Evolutionary conservation across 2,888 invertebrate genomes (phyloP), one percentile per base, ranked within the genome.

Genomic region (Trachelus troglodyta): DNA sequence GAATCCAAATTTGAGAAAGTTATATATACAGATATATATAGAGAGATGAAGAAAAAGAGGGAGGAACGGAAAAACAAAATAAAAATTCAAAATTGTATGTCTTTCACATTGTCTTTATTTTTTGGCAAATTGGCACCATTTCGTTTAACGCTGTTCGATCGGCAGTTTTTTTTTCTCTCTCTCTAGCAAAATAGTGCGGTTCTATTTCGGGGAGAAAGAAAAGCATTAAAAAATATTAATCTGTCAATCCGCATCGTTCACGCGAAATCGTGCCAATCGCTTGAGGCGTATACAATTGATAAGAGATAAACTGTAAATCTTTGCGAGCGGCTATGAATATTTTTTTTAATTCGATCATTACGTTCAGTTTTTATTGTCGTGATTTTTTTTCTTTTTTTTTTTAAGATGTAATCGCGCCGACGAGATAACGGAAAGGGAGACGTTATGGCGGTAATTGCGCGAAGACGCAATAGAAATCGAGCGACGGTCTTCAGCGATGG

Each of bases 141-240:
- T 69, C 69, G 74, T 56, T 56, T 56, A 76, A 75, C 74, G 73
- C 68, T 73, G 73, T 35, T 74, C 35, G 23, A 69, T 56, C 56
- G 69, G 71, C 40, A 68, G 76, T 81, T 75, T 77, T 3, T 35
- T 81, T 81, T 83, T 82, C 82, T 56, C 9, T 56, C 56, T 56
- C 56, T 56, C 56, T 9, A 81, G 81, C 80, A 84, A 85, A 84
- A 85, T 84, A 82, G 84, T 80, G 82, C 84, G 83, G 83, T 85
- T 82, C 83, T 83, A 85, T 85, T 84, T 78, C 79, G 77, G 23
- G 23, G 75, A 80, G 84, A 84, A 82, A 82, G 79, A 79, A 33
- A 75, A 73, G 77, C 77, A 75, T 77, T 77, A 69, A 74, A 68
- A 76, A 69, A 74, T 77, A 76, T n/a, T 9, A 6, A 6, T 37